Conservation (phyloP, 2,888 invertebrate genomes). For the Nephrotoma appendiculata region DNA sequence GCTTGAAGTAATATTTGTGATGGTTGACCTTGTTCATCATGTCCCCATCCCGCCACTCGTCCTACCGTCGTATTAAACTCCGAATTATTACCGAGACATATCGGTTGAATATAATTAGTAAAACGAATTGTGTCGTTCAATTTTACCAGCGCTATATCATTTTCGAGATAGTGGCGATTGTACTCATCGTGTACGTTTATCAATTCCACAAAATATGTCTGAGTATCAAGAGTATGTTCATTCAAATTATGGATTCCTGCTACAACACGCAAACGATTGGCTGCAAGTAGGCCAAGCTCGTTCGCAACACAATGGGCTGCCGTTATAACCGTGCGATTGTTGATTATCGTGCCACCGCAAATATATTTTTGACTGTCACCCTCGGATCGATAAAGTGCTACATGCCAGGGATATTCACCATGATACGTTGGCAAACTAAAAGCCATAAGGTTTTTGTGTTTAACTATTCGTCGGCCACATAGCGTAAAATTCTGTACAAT, state of each 20-base stretch:
- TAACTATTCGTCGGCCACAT: background rate
- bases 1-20: background rate
- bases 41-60: background rate
- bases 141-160: background rate
- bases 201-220: background rate
- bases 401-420: background rate
- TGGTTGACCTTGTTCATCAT: background rate
- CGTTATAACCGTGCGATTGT: background rate
- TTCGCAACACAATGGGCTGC: background rate
- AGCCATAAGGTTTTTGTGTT: background rate
- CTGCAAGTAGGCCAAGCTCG: background rate
- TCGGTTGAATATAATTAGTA: background rate
- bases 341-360: background rate
- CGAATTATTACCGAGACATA: background rate
- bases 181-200: background rate
- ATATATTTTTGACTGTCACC: background rate
- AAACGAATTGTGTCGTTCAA: background rate
- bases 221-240: background rate
- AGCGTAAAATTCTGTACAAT: too few relatives aligned
- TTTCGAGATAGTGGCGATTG: background rate
- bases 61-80: background rate
- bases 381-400: background rate
- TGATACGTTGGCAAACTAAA: background rate
- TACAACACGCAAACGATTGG: background rate
- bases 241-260: background rate